Conservation (phyloP, 1,140 invertebrate genomes). For the Notospermus geniculatus region DNA sequence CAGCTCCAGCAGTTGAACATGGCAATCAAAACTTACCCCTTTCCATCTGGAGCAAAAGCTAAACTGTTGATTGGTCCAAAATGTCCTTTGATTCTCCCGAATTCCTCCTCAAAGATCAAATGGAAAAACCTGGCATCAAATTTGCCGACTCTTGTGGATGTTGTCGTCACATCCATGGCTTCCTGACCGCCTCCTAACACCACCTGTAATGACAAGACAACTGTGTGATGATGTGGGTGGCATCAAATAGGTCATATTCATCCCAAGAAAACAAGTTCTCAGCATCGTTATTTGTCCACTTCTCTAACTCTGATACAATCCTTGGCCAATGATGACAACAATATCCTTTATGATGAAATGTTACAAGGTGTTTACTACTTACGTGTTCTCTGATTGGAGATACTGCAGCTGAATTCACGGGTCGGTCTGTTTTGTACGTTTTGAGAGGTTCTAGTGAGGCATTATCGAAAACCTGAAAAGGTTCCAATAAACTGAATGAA, state of each 20-base stretch:
- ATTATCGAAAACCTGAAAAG: slow-evolving; percentile 75
- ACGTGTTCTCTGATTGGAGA: slow-evolving; percentile 92
- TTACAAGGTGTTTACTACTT: too few relatives aligned
- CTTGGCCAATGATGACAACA: neutral
- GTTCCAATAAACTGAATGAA: too few relatives aligned
- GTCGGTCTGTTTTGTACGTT: slow-evolving; percentile 93
- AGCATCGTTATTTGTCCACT: neutral
- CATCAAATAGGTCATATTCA: neutral
- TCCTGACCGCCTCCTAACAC: slow-evolving; percentile 96
- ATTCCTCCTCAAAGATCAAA: slow-evolving; percentile 99
- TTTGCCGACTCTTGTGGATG: slow-evolving; percentile 90
- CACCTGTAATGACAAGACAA: slow-evolving; percentile 60
- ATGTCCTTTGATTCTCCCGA: slow-evolving; percentile 96
- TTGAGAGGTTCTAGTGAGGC: slow-evolving; percentile 82
- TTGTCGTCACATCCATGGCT: slow-evolving; percentile 98
- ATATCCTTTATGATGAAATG: too few relatives aligned
- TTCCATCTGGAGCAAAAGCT: slow-evolving; percentile 97
- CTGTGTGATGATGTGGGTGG: too few relatives aligned
- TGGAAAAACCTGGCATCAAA: slow-evolving; percentile 99
- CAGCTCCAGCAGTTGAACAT: too few relatives aligned
- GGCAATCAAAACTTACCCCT: slow-evolving; percentile 65
- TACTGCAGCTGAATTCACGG: slow-evolving; percentile 94
- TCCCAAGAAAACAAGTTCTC: neutral
- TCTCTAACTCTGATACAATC: neutral
- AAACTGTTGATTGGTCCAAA: slow-evolving; percentile 99